These are phyloP conservation scores for Drosophila sturtevanti DNA, from an alignment of 1,140 invertebrate species.

Conservation along the genomic window DNA sequence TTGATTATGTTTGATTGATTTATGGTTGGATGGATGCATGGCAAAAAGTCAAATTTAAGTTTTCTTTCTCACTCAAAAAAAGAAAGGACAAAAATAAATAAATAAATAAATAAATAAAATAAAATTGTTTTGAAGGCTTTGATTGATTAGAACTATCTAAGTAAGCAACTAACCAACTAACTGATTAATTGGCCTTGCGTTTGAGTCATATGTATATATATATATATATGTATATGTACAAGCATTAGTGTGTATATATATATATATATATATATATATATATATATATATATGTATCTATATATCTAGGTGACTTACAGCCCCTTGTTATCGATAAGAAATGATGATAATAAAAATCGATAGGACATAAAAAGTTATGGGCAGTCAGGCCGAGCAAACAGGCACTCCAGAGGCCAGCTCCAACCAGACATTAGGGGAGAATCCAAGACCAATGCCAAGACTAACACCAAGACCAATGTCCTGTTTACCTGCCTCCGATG, in stretches of 20 bases:
- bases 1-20: conserved; percentile 44
- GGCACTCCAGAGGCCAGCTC: not conserved
- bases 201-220: not conserved
- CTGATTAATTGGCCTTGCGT: conserved; percentile 38
- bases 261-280: not conserved
- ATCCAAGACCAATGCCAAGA: not conserved
- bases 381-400: not conserved
- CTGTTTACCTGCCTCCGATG: conserved; percentile 7
- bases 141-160: not conserved
- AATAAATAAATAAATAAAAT: not conserved
- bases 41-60: conserved; percentile 39
- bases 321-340: conserved; percentile 12
- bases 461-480: not conserved
- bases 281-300: not conserved
- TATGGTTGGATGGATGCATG: conserved; percentile 31
- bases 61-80: not conserved
- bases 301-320: conserved; percentile 2
- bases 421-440: conserved; percentile 1
- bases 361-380: conserved; percentile 24
- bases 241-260: too few relatives aligned
- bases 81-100: not conserved
- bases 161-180: conserved; percentile 1
- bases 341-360: conserved; percentile 7
- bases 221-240: not conserved
- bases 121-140: not conserved